A percentile compares a stretch with the other conserved stretches of the same genome.
phyloP scores from a whole-genome alignment of 1,140 invertebrate genomes.

The Pentalonia nigronervosa region DNA sequence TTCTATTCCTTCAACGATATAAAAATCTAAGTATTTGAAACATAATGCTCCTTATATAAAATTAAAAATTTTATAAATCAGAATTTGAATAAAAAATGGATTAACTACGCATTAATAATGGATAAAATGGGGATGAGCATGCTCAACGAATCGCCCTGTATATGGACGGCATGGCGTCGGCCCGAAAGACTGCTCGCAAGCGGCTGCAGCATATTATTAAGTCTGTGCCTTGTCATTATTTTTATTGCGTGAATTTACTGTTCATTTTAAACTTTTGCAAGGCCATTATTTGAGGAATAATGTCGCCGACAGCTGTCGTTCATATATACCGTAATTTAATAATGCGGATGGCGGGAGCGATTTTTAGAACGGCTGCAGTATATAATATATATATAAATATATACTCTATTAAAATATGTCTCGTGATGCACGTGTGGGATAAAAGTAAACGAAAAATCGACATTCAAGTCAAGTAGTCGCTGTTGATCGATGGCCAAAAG shows the following conservation, averaged over 20 bases:
- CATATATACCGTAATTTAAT: background rate
- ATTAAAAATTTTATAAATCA: background rate
- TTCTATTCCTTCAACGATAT: background rate
- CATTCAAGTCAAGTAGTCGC: background rate
- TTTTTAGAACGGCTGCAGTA: background rate
- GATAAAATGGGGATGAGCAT: background rate
- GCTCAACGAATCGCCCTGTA: background rate
- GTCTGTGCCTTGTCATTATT: background rate
- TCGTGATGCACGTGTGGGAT: background rate
- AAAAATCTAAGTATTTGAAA: background rate
- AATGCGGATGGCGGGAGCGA: background rate
- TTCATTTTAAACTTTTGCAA: conserved; percentile 23
- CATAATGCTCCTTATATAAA: too few species aligned
- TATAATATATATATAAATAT: background rate
- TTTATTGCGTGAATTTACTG: background rate
- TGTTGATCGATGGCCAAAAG: too few species aligned
- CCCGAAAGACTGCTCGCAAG: background rate
- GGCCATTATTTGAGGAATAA: background rate
- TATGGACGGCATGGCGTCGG: background rate
- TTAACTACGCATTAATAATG: background rate
- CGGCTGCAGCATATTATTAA: background rate
- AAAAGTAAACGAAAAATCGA: background rate
- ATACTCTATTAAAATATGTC: background rate
- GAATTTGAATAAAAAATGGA: background rate
- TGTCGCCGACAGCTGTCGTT: background rate